Evolutionary conservation across 2,888 invertebrate species (phyloP), one percentile per base, ranked within the genome.

Genomic region (Eustalomyia histrio): DNA sequence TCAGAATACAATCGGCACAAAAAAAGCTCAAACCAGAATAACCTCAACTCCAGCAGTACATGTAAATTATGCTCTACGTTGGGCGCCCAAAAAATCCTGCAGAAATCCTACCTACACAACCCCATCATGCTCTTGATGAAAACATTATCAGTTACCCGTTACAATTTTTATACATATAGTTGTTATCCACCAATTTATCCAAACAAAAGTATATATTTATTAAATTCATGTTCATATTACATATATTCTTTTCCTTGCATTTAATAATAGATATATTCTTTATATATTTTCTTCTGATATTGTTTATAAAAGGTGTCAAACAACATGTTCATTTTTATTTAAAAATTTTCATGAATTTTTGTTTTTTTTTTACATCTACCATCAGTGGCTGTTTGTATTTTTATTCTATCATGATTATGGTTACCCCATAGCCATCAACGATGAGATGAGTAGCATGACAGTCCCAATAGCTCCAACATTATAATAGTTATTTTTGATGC

Each of bases 291-390:
- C 60, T 14, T 33, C 35, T 18, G 18, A 12, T 57, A 52, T 50
- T 21, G 35, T 35, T 17, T 24, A n/a, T 21, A 65, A 24, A 58
- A 65, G 71, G 78, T 79, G 78, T 73, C 65, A 79, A 68, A 72
- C 60, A 79, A 52, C 64, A 58, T 69, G 58, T 64, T 64, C 39
- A 58, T 16, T 64, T 39, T 69, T 76, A 16, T 55, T 55, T 16
- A 18, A 17, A 60, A 67, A 60, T 71, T 72, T 72, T 76, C 71
- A 78, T 60, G 39, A 61, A 67, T 72, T 52, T 68, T 63, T 2
- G 5, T 72, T 58, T 68, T 63, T 2, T 12, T 60, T 53, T 10
- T 72, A 9, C 55, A 29, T 10, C 1, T 1, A 9, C n/a, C 69
- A 39, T 75, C 55, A 67, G 55, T 63, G 47, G 24, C 58, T 53